phyloP scores from a whole-genome alignment of 2,888 invertebrate species.

The Colletes collaris region DNA sequence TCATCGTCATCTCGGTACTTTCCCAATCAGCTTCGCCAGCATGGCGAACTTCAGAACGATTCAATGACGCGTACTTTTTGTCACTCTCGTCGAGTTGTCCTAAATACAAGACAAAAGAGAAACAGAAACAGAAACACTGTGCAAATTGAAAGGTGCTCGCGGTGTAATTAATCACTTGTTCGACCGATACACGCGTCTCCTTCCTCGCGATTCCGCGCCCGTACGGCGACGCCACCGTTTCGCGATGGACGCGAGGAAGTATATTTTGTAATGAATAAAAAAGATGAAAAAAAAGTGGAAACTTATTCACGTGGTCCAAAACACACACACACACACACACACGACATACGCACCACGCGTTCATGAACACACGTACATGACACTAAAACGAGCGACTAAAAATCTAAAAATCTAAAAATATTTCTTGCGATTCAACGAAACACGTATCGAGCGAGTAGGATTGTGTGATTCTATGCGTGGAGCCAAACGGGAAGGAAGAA shows the following conservation, averaged over 20 bases:
- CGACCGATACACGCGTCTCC: conserved; percentile 47
- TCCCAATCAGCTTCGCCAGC: background rate
- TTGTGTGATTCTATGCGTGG: conserved; percentile 53
- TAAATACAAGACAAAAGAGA: too few relatives aligned
- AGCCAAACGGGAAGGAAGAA: conserved; percentile 41
- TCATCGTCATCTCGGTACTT: background rate
- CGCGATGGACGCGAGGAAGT: conserved; percentile 59
- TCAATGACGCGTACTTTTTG: conserved; percentile 6
- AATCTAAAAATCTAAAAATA: too few relatives aligned
- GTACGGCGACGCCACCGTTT: conserved; percentile 43
- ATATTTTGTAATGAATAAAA: conserved; percentile 64
- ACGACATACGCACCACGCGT: too few relatives aligned
- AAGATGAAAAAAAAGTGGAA: conserved; percentile 26
- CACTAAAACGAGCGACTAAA: too few relatives aligned
- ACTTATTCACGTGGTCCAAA: conserved; percentile 68
- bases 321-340: background rate
- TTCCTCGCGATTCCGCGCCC: conserved; percentile 44
- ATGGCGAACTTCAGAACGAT: conserved; percentile 11
- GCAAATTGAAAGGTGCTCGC: background rate
- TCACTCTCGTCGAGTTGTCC: background rate
- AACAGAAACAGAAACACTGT: background rate
- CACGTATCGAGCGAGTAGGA: conserved; percentile 55
- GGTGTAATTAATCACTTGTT: conserved; percentile 5
- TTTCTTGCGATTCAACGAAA: background rate
- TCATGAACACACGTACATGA: too few relatives aligned